These are phyloP conservation scores for Girardinichthys multiradiatus DNA, from an alignment of 2,113 vertebrate species.

Conservation along the genomic window DNA sequence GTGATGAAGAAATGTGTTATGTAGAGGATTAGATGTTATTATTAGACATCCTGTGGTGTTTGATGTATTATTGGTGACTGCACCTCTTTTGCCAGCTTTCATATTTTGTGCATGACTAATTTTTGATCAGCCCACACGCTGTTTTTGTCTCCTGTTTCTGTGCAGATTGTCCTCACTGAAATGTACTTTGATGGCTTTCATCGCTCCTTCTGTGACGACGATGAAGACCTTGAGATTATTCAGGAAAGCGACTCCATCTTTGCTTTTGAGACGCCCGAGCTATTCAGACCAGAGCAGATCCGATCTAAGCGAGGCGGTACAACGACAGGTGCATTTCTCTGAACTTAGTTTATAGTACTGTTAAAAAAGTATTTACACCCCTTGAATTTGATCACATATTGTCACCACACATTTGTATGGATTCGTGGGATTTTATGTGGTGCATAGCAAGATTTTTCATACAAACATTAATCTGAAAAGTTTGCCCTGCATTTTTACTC, in stretches of 20 bases:
- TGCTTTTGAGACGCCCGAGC: slow-evolving; percentile 97
- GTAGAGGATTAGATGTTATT: too few relatives aligned
- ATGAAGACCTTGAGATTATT: slow-evolving; percentile 92
- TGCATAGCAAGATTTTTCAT: too few relatives aligned
- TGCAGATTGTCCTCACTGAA: slow-evolving; percentile 96
- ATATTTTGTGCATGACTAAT: background rate
- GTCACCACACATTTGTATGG: too few relatives aligned
- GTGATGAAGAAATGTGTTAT: background rate
- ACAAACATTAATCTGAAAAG: background rate
- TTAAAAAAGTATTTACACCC: too few relatives aligned
- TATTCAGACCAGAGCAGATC: slow-evolving; percentile 92
- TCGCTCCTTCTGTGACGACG: slow-evolving; percentile 96
- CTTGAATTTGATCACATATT: too few relatives aligned
- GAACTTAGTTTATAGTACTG: slow-evolving; percentile 5
- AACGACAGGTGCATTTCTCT: slow-evolving; percentile 24
- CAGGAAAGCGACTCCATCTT: slow-evolving; percentile 98
- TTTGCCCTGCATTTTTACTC: background rate
- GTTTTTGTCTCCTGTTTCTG: slow-evolving; percentile 7
- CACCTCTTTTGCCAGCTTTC: background rate
- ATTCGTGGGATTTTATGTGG: background rate
- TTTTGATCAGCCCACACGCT: slow-evolving; percentile 2
- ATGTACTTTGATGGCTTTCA: slow-evolving; percentile 99
- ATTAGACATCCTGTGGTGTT: background rate
- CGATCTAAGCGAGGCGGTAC: slow-evolving; percentile 89
- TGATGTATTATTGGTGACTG: background rate